Base-by-base conservation (phyloP, 2,888 invertebrate species). In the Protodeltote pygarga region DNA sequence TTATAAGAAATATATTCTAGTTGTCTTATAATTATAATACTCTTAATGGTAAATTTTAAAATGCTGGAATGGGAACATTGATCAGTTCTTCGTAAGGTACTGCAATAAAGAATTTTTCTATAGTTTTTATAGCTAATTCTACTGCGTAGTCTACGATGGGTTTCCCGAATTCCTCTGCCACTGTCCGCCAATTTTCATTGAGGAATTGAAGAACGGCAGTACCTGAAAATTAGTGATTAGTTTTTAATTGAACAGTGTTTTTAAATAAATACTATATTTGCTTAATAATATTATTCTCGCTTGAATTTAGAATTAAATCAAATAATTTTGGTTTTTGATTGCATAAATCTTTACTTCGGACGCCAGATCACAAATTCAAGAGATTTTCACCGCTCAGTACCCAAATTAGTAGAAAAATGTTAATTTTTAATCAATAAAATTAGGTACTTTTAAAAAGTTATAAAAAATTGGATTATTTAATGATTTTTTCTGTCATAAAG, bases 71-170 rank as follows among this genome's bases (percentile, higher is more conserved):
- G n/a, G 89, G 87, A 13, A 90, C 75, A 33, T 87, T 54, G 1
- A 89, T 75, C 0, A 92, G 73, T 67, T 92, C 92, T 39, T 85
- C 79, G 28, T 85, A 88, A 0, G 92, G 92, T 3, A 89, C 90
- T 0, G 29, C 81, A 0, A 75, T 5, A 69, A 91, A 90, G 75
- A 92, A 91, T 48, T 86, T 89, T 54, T 84, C 82, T 3, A 91
- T 81, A 0, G 85, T 89, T 23, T 47, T 82, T 6, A 90, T 41
- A 2, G 86, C 87, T 45, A 90, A 55, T 0, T 88, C 89, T 2
- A 89, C 88, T 1, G 89, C 81, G 40, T 90, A 90, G 49, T 92
- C 91, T 1, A 91, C 83, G 1, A 92, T 82, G 0, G 91, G 92
- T 54, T 89, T 89, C 1, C 92, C 92, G 8, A 92, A 92, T 57